phyloP scores from a whole-genome alignment of 2,888 invertebrate genomes.

The Lottia gigantea region DNA sequence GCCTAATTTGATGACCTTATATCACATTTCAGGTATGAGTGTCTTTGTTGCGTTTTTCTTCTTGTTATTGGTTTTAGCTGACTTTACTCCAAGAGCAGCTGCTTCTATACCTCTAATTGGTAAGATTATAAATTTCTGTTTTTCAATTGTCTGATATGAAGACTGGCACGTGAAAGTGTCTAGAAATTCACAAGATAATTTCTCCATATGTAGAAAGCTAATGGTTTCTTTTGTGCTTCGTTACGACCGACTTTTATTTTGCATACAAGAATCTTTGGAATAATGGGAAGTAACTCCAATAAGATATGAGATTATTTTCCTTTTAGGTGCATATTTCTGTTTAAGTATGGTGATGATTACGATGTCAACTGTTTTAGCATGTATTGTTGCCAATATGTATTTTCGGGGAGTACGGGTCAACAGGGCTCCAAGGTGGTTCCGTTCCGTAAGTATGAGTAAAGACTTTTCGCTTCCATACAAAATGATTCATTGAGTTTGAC shows the following conservation, averaged over 20 bases:
- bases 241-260: too few relatives aligned
- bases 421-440: constrained; percentile 39
- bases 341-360: constrained; percentile 51
- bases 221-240: too few relatives aligned
- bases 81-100: constrained; percentile 65
- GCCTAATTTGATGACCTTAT: neutral
- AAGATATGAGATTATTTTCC: neutral
- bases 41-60: constrained; percentile 67
- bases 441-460: constrained; percentile 31
- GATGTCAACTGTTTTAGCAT: constrained; percentile 43
- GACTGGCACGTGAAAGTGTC: too few relatives aligned
- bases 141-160: too few relatives aligned
- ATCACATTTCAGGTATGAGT: constrained; percentile 65
- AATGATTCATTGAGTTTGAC: too few relatives aligned
- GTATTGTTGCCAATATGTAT: constrained; percentile 47
- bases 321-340: constrained; percentile 46
- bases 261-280: too few relatives aligned
- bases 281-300: neutral
- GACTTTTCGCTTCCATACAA: too few relatives aligned
- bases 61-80: constrained; percentile 64
- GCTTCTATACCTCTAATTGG: constrained; percentile 62
- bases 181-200: too few relatives aligned
- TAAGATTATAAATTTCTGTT: constrained; percentile 30
- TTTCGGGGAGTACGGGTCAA: constrained; percentile 39
- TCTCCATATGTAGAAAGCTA: too few relatives aligned